Conservation (phyloP, 2,113 vertebrate genomes). For the Morone chrysops region DNA sequence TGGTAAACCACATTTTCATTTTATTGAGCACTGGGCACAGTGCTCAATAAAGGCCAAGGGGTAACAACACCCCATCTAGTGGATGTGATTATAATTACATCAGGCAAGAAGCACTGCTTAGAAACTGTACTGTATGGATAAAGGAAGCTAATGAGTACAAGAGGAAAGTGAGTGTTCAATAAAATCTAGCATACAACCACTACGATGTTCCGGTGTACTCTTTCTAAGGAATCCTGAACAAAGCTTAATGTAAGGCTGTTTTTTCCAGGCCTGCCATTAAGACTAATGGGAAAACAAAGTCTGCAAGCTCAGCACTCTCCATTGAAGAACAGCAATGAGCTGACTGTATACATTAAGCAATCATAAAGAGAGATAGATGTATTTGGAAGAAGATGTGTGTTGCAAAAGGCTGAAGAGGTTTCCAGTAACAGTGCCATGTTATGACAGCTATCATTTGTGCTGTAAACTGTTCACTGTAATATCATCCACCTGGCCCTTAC, state of each 20-base stretch:
- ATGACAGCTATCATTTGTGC: slow-evolving; percentile 35
- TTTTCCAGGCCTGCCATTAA: slow-evolving; percentile 53
- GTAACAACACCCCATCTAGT: slow-evolving; percentile 72
- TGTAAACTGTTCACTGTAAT: slow-evolving; percentile 38
- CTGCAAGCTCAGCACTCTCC: slow-evolving; percentile 52
- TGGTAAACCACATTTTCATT: background rate
- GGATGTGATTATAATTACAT: slow-evolving; percentile 52
- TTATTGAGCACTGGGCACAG: background rate
- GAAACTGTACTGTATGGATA: background rate
- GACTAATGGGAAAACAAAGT: slow-evolving; percentile 57
- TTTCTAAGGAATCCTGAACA: slow-evolving; percentile 24
- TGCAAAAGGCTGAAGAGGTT: slow-evolving; percentile 23
- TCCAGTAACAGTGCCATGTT: slow-evolving; percentile 26
- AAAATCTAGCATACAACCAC: slow-evolving; percentile 17
- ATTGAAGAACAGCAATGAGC: slow-evolving; percentile 3
- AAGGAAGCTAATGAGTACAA: slow-evolving; percentile 39
- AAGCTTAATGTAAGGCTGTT: slow-evolving; percentile 36
- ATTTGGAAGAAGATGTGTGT: background rate
- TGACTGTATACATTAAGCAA: background rate
- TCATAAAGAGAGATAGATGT: background rate
- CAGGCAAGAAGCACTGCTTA: background rate
- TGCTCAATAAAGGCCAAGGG: background rate
- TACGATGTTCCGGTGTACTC: slow-evolving; percentile 25
- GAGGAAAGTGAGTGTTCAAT: slow-evolving; percentile 37
- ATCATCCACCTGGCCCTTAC: slow-evolving; percentile 48